Evolutionary conservation across 2,113 vertebrate species (phyloP).

Genomic region (Chroicocephalus ridibundus): DNA sequence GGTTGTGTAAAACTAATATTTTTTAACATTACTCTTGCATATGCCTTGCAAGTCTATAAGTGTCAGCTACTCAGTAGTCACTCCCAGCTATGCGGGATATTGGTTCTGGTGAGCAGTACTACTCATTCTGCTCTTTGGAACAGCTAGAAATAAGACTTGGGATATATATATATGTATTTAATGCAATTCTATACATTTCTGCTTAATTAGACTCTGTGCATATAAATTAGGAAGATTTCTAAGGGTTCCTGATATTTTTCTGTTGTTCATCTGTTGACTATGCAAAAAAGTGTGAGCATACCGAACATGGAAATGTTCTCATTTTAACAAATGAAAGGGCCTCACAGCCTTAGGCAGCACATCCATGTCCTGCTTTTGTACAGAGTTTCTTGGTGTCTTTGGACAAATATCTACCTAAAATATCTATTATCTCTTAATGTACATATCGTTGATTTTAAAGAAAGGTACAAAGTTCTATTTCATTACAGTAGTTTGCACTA

Average conservation of each 20-base stretch:
- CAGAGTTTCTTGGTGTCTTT: neutral
- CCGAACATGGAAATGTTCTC: neutral
- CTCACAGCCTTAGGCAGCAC: neutral
- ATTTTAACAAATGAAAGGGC: neutral
- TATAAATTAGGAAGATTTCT: neutral
- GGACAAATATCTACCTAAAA: neutral
- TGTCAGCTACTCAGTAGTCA: neutral
- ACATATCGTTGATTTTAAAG: neutral
- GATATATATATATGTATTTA: too few species aligned
- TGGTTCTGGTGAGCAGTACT: neutral
- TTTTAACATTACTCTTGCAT: neutral
- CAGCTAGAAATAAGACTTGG: neutral
- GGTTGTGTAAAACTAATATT: neutral
- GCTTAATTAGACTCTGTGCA: neutral
- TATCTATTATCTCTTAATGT: neutral
- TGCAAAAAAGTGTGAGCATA: neutral
- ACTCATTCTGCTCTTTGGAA: neutral
- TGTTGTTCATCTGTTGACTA: neutral
- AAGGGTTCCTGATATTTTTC: neutral
- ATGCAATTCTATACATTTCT: neutral
- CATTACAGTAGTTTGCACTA: neutral
- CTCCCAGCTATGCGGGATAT: rapidly evolving
- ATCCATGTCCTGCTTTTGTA: neutral
- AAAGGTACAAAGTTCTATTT: neutral
- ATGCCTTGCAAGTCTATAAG: neutral